A percentile compares a stretch with the other conserved stretches of the same genome.
These are phyloP conservation scores for Drosophila prolongata DNA, from an alignment of 2,888 invertebrate genomes.

Conservation along the genomic window DNA sequence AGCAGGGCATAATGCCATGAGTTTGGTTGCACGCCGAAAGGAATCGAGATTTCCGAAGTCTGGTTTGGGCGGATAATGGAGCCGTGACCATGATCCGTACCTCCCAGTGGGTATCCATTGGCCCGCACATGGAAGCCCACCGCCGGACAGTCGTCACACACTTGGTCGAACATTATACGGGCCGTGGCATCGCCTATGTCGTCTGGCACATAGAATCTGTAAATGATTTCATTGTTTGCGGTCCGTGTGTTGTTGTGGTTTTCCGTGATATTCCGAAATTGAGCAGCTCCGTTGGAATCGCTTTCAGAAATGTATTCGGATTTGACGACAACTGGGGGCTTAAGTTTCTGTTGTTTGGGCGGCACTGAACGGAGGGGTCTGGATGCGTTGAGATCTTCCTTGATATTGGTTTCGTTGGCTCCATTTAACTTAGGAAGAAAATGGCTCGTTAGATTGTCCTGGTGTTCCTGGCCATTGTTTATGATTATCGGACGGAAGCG, in stretches of 20 bases:
- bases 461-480: constrained; percentile 80
- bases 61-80: constrained; percentile 85
- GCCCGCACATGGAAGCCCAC: constrained; percentile 85
- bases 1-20: constrained; percentile 87
- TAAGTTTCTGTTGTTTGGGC: constrained; percentile 29
- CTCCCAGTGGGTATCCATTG: constrained; percentile 85
- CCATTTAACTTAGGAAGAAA: constrained; percentile 29
- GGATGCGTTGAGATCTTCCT: constrained; percentile 32
- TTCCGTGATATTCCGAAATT: constrained; percentile 50
- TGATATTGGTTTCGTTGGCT: constrained; percentile 16
- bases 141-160: constrained; percentile 85
- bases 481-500: constrained; percentile 82
- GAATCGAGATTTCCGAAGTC: constrained; percentile 84
- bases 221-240: constrained; percentile 80
- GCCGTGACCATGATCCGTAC: constrained; percentile 85
- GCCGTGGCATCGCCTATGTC: constrained; percentile 81
- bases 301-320: neutral
- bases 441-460: constrained; percentile 81
- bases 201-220: constrained; percentile 86
- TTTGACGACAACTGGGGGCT: constrained; percentile 7
- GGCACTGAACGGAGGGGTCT: constrained; percentile 57
- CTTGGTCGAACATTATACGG: constrained; percentile 81
- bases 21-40: constrained; percentile 86
- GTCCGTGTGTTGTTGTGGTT: constrained; percentile 77
- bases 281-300: constrained; percentile 25